Base-by-base conservation (phyloP, 2,888 invertebrate genomes). In the Drosophila leonis region DNA sequence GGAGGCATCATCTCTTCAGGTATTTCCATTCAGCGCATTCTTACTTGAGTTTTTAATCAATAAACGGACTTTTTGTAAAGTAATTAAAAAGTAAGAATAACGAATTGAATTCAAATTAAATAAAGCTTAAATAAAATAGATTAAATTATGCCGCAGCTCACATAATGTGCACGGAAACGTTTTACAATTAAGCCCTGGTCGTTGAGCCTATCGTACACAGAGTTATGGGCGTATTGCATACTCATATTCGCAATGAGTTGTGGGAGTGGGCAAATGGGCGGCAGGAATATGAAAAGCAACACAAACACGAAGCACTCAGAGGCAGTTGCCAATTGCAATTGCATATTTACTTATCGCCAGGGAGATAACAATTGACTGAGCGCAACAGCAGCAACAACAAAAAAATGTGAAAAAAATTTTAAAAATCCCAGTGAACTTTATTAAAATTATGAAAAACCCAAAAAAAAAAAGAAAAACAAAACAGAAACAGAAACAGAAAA, bases 351-450 rank as follows among this genome's bases (percentile, higher is more conserved):
- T 88, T 88, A 86, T 86, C 79, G 77, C 60, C 49, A 39, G 49
- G 51, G 68, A 79, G 87, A 88, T 85, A 88, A 81, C 88, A 85
- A 85, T 85, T 85, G 84, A 86, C 88, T 86, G 68, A 54, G 46
- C 71, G 5, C 51, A 35, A 8, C 33, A 13, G 12, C 24, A 12
- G 6, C 20, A 35, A 20, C 24, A 20, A 35, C 55, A 15, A 27
- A 49, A 27, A 48, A 49, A 37, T 42, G 31, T 12, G 4, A 48
- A 63, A 52, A 54, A 39, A 54, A 54, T 12, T 12, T n/a, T 1
- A 46, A 72, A 86, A 79, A 88, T 81, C 69, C 51, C 65, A 29
- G 71, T 68, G 87, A 86, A 85, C 87, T 86, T 85, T 86, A 85
- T 85, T 88, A 85, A 88, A 85, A 88, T 85, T 75, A 88, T 78